Base-by-base conservation (phyloP, 1,140 invertebrate genomes). In the Hyles euphorbiae region DNA sequence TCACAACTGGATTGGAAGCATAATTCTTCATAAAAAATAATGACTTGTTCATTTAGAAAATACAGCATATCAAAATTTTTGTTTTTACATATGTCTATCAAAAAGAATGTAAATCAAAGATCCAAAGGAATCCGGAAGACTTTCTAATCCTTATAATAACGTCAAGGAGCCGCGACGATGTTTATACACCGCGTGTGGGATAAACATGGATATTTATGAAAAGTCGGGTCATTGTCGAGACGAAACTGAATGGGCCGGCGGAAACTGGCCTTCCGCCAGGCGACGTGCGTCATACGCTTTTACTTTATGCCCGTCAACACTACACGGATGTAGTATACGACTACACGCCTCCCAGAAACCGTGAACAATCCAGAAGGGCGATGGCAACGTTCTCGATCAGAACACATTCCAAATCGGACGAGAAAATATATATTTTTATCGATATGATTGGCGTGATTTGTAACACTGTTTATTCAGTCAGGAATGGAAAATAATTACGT, bases 161-260 rank as follows among this genome's bases (percentile, higher is more conserved):
- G 36, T 40, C 36, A 40, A 40, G 36, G 36, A 5, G 8, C 36
- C 4, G 36, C 8, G 22, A 5, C 36, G 8, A 8, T 40, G 36
- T 40, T 40, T 40, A 40, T 40, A 40, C 4, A 40, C 4, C 36
- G 36, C 8, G 36, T 40, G 36, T 6, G 5, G 36, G 43, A 57
- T 57, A 49, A 50, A 56, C 46, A 59, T 22, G 22, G 22, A 22
- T 74, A 68, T 65, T 59, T 70, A 61, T 76, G 67, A 58, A 72
- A 66, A 78, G 74, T 70, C 81, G 67, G 84, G 83, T 84, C 83
- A 86, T 82, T 86, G 83, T 71, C 80, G 80, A 79, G 12, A 59
- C 45, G 67, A 70, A 74, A 65, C 72, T 87, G 81, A 87, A 87
- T 86, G 83, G 69, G 65, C 65, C 72, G 61, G 66, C 81, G 81